Evolutionary conservation across 2,797 vertebrate species (phyloP).

Genomic region (Rhinichthys osculus): DNA sequence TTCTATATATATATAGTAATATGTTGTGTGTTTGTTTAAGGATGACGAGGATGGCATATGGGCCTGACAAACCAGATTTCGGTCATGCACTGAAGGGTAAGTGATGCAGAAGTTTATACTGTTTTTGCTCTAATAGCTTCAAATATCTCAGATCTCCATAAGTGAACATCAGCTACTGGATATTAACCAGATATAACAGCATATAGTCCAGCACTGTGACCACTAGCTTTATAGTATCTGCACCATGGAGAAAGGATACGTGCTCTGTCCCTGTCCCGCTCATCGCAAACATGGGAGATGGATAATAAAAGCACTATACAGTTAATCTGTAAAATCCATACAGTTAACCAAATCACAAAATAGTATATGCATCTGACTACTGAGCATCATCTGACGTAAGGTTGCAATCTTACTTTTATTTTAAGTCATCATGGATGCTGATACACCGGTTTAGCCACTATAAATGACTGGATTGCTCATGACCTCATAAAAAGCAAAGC

Average conservation of each 20-base stretch:
- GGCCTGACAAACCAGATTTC: slow-evolving; percentile 89
- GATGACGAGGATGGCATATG: slow-evolving; percentile 99
- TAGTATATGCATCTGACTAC: not conserved
- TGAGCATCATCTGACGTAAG: not conserved
- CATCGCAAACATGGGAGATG: too few species aligned
- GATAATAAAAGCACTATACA: too few species aligned
- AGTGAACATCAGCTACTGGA: not conserved
- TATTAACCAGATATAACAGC: not conserved
- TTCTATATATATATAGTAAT: not conserved
- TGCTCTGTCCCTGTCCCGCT: too few species aligned
- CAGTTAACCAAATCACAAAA: not conserved
- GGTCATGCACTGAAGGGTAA: slow-evolving; percentile 87
- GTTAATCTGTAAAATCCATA: not conserved
- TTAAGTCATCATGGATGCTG: too few species aligned
- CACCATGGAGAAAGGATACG: too few species aligned
- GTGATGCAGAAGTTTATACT: slow-evolving; percentile 61
- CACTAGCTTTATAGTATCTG: too few species aligned
- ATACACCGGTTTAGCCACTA: too few species aligned
- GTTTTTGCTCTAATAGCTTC: not conserved
- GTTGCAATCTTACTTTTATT: too few species aligned
- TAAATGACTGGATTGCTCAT: too few species aligned
- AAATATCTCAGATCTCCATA: not conserved
- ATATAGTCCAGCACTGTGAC: not conserved
- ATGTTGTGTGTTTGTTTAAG: slow-evolving; percentile 71
- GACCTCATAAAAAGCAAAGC: too few species aligned